Percentiles rank a stretch among this genome's conserved stretches.
These are phyloP conservation scores for Acronicta aceris DNA, from an alignment of 2,888 invertebrate species.

Conservation along the genomic window DNA sequence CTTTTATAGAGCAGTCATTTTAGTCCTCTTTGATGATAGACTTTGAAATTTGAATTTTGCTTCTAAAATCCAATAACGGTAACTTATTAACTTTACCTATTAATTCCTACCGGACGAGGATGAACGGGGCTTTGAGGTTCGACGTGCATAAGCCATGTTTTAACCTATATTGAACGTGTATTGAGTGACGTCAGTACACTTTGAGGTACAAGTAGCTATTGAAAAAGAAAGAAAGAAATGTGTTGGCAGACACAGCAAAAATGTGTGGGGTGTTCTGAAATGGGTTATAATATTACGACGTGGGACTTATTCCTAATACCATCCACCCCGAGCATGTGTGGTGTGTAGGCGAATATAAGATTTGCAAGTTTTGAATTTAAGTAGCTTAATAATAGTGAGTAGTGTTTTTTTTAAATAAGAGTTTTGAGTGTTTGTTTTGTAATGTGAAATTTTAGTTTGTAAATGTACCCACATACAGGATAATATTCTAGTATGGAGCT, in stretches of 20 bases:
- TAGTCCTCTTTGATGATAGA: conserved; percentile 12
- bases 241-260: too few species aligned
- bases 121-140: conserved; percentile 14
- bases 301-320: background rate
- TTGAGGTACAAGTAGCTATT: background rate
- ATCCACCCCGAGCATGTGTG: too few species aligned
- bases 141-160: background rate
- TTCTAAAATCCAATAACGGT: conserved; percentile 37
- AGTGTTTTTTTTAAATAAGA: too few species aligned
- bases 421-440: too few species aligned
- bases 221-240: too few species aligned
- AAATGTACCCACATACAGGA: too few species aligned
- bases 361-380: too few species aligned
- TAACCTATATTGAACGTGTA: background rate
- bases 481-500: too few species aligned
- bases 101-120: conserved; percentile 4
- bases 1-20: conserved; percentile 3
- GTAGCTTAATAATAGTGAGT: too few species aligned
- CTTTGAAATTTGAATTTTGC: conserved; percentile 27
- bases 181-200: background rate
- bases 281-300: background rate
- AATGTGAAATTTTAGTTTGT: too few species aligned
- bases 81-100: conserved; percentile 15
- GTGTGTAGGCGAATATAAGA: too few species aligned
- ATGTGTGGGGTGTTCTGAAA: background rate